Evolutionary conservation across 2,888 invertebrate genomes (phyloP).

Genomic region (Synanthedon formicaeformis): DNA sequence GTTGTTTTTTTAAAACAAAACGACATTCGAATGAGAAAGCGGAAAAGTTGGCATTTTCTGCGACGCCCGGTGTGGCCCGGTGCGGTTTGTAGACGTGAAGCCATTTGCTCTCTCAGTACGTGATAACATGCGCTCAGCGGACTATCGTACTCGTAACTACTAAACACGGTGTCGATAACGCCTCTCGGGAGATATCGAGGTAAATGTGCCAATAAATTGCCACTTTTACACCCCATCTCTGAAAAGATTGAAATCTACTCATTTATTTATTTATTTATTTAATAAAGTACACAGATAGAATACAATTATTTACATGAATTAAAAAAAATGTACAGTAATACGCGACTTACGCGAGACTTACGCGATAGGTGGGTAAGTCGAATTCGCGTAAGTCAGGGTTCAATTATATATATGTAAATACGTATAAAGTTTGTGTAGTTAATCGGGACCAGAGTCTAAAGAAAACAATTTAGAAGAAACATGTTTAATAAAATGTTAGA

Average conservation of each 20-base stretch:
- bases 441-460: too few relatives aligned
- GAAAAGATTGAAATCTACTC: neutral
- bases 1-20: neutral
- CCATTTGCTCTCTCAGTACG: conserved; percentile 21
- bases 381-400: too few relatives aligned
- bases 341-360: too few relatives aligned
- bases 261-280: too few relatives aligned
- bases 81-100: conserved; percentile 28
- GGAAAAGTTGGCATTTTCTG: conserved; percentile 26
- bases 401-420: too few relatives aligned
- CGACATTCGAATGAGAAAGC: conserved; percentile 30
- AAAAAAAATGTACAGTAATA: too few relatives aligned
- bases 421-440: too few relatives aligned
- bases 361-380: too few relatives aligned
- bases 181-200: conserved; percentile 23
- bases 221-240: neutral
- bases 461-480: too few relatives aligned
- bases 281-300: too few relatives aligned
- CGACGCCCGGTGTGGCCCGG: conserved; percentile 18
- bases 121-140: conserved; percentile 15
- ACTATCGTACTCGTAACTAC: neutral
- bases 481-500: too few relatives aligned
- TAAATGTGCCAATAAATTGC: conserved; percentile 17
- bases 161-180: conserved; percentile 9
- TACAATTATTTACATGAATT: too few relatives aligned